These are phyloP conservation scores for Bombyx huttoni DNA, from an alignment of 2,888 invertebrate species.

Conservation along the genomic window DNA sequence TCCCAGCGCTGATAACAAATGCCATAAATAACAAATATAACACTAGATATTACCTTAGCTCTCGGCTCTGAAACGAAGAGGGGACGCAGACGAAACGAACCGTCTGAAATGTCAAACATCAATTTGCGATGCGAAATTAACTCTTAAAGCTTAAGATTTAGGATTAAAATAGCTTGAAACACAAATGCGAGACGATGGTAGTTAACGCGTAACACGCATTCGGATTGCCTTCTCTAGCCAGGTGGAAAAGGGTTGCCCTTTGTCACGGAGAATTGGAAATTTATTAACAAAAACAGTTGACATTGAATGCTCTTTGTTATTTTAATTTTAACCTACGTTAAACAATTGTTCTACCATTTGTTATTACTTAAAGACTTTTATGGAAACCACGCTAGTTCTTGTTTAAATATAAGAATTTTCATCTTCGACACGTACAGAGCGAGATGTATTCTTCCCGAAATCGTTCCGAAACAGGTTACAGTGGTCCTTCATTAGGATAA, in stretches of 20 bases:
- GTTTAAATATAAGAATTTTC: no score
- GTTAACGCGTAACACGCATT: slow-evolving; percentile 59
- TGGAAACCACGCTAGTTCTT: no score
- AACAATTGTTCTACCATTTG: not conserved
- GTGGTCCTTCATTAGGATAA: no score
- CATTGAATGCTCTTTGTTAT: not conserved
- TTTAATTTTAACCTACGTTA: not conserved
- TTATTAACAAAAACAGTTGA: not conserved
- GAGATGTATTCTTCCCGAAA: no score
- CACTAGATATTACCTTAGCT: slow-evolving; percentile 45
- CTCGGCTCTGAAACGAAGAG: slow-evolving; percentile 40
- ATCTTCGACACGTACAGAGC: no score
- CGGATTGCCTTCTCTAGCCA: slow-evolving; percentile 44
- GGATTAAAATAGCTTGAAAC: slow-evolving; percentile 19
- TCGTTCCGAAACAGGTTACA: no score
- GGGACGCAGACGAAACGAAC: slow-evolving; percentile 44
- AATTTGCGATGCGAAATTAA: slow-evolving; percentile 7
- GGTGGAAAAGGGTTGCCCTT: slow-evolving; percentile 28
- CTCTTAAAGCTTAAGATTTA: slow-evolving; percentile 13
- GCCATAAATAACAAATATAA: slow-evolving; percentile 52
- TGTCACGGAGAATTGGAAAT: not conserved
- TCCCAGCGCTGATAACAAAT: slow-evolving; percentile 40
- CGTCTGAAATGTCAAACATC: slow-evolving; percentile 26
- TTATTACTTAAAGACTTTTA: no score
- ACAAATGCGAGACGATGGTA: slow-evolving; percentile 26